These are phyloP conservation scores for Rhamnusium bicolor DNA, from an alignment of 2,888 invertebrate species.

Conservation along the genomic window DNA sequence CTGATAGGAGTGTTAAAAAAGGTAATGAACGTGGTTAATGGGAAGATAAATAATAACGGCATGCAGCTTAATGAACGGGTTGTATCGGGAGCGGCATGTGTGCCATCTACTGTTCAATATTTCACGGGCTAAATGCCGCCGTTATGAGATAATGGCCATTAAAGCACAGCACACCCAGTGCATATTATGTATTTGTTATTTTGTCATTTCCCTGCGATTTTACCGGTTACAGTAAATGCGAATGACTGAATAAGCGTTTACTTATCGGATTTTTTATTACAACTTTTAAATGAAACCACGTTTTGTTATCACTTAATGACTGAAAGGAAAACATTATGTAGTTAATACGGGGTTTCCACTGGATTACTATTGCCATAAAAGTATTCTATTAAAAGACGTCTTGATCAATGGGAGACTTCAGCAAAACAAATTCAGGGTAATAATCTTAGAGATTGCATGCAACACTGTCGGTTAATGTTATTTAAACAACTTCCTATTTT, in stretches of 20 bases:
- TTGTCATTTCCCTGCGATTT: constrained; percentile 60
- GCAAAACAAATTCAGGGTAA: too few relatives aligned
- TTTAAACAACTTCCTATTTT: too few relatives aligned
- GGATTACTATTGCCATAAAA: not conserved
- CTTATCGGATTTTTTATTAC: constrained; percentile 29
- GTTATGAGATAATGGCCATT: constrained; percentile 69
- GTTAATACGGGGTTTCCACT: not conserved
- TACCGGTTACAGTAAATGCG: constrained; percentile 49
- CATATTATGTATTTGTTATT: constrained; percentile 66
- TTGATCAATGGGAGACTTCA: too few relatives aligned
- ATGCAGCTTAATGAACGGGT: constrained; percentile 64
- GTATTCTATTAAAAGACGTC: too few relatives aligned
- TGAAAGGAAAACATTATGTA: not conserved
- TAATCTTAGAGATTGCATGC: too few relatives aligned
- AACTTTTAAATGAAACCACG: not conserved
- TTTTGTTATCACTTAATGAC: not conserved
- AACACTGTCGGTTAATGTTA: too few relatives aligned
- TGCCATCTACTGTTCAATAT: constrained; percentile 67
- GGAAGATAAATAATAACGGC: constrained; percentile 65
- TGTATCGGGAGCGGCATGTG: constrained; percentile 63
- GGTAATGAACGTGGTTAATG: constrained; percentile 62
- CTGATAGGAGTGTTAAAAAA: constrained; percentile 62
- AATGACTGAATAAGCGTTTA: constrained; percentile 54
- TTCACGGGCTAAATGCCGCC: constrained; percentile 66
- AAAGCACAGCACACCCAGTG: constrained; percentile 64